Conservation (phyloP, 2,888 invertebrate species). For the Synergus itoensis region DNA sequence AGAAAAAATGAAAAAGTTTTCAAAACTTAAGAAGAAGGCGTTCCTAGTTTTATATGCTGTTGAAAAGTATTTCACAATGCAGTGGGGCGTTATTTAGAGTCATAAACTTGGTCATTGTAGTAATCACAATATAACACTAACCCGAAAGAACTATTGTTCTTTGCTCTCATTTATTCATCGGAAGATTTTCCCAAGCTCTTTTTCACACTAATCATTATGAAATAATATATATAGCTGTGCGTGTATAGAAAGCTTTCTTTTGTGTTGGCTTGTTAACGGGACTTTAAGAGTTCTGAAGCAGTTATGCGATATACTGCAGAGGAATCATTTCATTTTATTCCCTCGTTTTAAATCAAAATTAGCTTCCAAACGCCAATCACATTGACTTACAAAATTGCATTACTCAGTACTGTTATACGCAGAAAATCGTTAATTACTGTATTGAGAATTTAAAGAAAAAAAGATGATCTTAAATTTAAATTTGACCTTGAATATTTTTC, state of each 20-base stretch:
- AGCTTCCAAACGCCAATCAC: not conserved
- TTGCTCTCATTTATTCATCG: constrained; percentile 15
- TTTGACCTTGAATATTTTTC: not conserved
- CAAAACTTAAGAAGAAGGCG: not conserved
- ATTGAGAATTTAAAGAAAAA: not conserved
- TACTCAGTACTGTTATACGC: no score
- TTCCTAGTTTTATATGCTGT: not conserved
- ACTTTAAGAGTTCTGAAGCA: not conserved
- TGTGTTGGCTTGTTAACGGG: not conserved
- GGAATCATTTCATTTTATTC: not conserved
- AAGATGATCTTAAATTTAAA: not conserved
- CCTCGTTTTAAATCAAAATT: not conserved
- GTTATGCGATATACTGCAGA: not conserved
- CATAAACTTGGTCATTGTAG: constrained; percentile 22
- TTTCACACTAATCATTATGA: constrained; percentile 13
- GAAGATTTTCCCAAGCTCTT: constrained; percentile 26
- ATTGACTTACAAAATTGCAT: not conserved
- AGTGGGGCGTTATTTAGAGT: constrained; percentile 18
- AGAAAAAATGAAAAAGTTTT: not conserved
- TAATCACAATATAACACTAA: constrained; percentile 24
- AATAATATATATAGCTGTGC: not conserved
- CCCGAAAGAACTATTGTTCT: constrained; percentile 32
- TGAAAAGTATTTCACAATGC: not conserved
- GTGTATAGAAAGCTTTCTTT: not conserved
- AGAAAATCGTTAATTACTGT: not conserved